phyloP scores from a whole-genome alignment of 2,797 vertebrate species.

The Pseudocheirus occidentalis region DNA sequence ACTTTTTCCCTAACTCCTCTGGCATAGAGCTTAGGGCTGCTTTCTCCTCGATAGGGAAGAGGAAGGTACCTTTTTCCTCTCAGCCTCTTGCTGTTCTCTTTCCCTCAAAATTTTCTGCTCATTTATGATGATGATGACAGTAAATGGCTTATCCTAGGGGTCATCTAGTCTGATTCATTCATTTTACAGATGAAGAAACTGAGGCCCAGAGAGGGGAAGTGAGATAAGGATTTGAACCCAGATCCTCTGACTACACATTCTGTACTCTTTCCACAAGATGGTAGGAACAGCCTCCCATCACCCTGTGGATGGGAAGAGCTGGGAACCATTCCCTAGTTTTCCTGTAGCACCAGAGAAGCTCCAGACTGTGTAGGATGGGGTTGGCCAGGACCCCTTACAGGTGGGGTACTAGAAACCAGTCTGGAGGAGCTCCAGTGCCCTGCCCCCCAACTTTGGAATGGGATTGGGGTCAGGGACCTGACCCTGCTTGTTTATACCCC shows the following conservation, averaged over 20 bases:
- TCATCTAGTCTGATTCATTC: not conserved
- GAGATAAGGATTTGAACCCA: not conserved
- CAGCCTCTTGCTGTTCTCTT: not conserved
- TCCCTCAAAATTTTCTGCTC: not conserved
- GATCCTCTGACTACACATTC: not conserved
- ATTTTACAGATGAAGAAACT: not conserved
- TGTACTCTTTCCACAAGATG: not conserved
- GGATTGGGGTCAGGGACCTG: not conserved
- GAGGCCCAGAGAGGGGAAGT: not conserved
- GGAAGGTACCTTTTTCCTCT: not conserved
- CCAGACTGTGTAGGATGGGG: not conserved
- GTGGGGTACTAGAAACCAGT: not conserved
- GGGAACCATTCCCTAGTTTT: not conserved
- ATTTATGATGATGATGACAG: not conserved
- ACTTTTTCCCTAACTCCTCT: not conserved
- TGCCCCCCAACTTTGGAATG: not conserved
- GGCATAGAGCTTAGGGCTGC: not conserved
- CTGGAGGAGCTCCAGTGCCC: not conserved
- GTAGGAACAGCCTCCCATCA: not conserved
- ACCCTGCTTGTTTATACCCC: not conserved
- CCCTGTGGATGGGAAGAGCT: not conserved
- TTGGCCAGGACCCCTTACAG: not conserved
- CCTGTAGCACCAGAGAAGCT: not conserved
- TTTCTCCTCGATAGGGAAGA: not conserved
- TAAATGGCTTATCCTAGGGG: not conserved